Percentiles rank a stretch among this genome's conserved stretches.
Conservation (phyloP, 2,113 vertebrate genomes). For the Parus major region DNA sequence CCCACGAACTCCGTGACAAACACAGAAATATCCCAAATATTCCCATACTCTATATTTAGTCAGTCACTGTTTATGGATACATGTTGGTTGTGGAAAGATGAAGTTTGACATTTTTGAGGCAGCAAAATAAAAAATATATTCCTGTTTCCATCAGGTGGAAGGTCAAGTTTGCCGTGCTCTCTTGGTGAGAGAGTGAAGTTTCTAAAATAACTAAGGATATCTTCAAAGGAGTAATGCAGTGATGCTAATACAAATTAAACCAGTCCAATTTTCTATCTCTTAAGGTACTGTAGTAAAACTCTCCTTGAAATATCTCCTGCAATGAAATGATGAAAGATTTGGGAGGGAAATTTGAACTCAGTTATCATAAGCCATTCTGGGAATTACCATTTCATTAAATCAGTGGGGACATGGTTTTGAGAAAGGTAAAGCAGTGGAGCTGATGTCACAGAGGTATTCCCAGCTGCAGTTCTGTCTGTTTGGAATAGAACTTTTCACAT, state of each 20-base stretch:
- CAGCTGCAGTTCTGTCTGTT: background rate
- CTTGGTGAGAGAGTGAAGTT: background rate
- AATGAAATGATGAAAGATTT: background rate
- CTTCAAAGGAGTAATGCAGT: background rate
- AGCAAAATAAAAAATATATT: background rate
- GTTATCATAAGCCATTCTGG: background rate
- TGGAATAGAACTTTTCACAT: background rate
- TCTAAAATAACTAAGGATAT: background rate
- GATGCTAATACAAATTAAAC: background rate
- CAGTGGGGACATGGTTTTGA: background rate
- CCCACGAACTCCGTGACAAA: background rate
- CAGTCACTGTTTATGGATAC: background rate
- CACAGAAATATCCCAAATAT: background rate
- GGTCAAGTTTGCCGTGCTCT: background rate
- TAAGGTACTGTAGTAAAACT: background rate
- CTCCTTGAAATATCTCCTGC: background rate
- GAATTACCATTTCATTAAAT: background rate
- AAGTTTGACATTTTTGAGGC: background rate
- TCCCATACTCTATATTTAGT: background rate
- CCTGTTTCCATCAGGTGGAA: background rate
- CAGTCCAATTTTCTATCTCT: background rate
- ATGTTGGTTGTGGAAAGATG: background rate
- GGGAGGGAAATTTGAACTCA: background rate
- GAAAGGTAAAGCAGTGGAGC: background rate
- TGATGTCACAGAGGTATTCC: background rate